phyloP scores from a whole-genome alignment of 2,113 vertebrate species.

The Lucifuga dentata region DNA sequence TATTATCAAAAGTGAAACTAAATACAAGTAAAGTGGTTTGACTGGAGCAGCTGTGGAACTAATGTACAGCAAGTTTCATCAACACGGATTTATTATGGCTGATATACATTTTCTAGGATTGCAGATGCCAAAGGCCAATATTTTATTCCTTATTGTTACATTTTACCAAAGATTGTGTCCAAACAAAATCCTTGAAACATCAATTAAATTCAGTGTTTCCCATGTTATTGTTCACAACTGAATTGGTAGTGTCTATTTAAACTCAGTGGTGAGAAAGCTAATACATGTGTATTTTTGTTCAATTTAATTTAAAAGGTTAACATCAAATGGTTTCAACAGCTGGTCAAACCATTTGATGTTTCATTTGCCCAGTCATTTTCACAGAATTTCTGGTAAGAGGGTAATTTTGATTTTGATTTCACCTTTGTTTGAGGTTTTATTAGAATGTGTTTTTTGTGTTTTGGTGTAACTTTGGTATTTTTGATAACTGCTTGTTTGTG shows the following conservation, averaged over 20 bases:
- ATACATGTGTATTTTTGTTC: too few species aligned
- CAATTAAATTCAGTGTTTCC: too few species aligned
- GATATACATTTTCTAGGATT: neutral
- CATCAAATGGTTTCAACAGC: too few species aligned
- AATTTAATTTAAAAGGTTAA: too few species aligned
- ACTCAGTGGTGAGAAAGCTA: too few species aligned
- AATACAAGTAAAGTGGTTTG: neutral
- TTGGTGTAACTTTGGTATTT: constrained; percentile 11
- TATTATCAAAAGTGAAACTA: constrained; percentile 16
- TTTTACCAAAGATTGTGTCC: too few species aligned
- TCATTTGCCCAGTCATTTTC: neutral
- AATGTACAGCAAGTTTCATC: neutral
- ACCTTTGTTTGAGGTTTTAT: constrained; percentile 16
- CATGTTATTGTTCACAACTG: too few species aligned
- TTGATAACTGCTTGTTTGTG: neutral
- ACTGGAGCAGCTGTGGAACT: constrained; percentile 2
- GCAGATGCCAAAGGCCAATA: neutral
- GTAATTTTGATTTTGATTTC: constrained; percentile 21
- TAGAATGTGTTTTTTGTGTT: constrained; percentile 21
- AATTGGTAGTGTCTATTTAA: too few species aligned
- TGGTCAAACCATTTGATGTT: too few species aligned
- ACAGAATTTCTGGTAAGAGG: neutral
- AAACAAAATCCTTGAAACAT: too few species aligned
- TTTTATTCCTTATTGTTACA: too few species aligned
- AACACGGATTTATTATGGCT: neutral